Conservation (phyloP, 2,113 vertebrate genomes). For the Otocyon megalotis region DNA sequence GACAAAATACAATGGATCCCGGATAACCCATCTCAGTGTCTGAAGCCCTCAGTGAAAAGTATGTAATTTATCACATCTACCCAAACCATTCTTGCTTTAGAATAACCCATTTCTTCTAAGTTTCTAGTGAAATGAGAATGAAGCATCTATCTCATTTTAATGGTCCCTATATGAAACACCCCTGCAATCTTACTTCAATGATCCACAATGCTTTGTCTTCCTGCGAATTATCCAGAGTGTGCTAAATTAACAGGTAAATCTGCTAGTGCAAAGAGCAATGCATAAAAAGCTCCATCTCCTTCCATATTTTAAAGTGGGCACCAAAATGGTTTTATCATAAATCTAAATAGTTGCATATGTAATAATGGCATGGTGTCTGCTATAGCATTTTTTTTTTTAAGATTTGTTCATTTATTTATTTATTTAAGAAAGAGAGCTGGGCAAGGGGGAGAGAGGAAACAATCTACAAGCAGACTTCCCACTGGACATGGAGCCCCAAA, state of each 20-base stretch:
- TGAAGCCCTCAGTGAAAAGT: conserved; percentile 23
- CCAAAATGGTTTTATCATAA: neutral
- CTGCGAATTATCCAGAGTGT: neutral
- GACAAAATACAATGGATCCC: conserved; percentile 55
- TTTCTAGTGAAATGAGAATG: neutral
- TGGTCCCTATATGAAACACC: neutral
- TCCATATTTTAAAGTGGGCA: neutral
- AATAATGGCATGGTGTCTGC: neutral
- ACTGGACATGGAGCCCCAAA: too few relatives aligned
- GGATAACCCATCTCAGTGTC: conserved; percentile 25
- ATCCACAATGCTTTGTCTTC: neutral
- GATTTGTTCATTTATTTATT: neutral
- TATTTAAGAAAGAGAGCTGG: too few relatives aligned
- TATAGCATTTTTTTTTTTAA: neutral
- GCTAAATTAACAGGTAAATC: neutral
- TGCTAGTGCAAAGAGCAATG: neutral
- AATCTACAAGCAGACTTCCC: neutral
- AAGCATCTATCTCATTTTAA: neutral
- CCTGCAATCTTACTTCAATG: neutral
- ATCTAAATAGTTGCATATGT: neutral
- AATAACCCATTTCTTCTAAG: neutral
- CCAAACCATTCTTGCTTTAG: neutral
- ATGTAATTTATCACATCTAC: neutral
- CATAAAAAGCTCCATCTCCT: neutral
- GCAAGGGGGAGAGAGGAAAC: neutral